Evolutionary conservation across 2,888 invertebrate genomes (phyloP), one percentile per base, ranked within the genome.

Genomic region (Subacronicta megacephala): DNA sequence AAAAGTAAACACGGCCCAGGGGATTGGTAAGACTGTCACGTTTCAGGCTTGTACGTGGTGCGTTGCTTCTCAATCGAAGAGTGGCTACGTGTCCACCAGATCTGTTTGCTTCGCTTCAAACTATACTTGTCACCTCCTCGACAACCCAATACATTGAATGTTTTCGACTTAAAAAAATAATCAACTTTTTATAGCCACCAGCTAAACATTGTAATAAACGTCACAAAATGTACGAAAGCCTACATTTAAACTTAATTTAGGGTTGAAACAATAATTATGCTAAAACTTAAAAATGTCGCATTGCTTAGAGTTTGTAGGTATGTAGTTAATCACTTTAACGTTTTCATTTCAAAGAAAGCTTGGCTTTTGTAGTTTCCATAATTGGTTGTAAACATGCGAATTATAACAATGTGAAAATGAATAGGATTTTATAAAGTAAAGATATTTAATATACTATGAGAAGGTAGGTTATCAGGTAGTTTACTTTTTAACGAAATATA

Each of bases 21-120:
- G 63, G 67, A 81, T 88, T 86, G 75, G 82, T 81, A 87, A 77
- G 80, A 68, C 75, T 61, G 57, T 80, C 89, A 89, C 89, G 89
- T 88, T 52, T 68, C 55, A 60, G 64, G 52, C 51, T 51, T 46
- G 78, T 79, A 84, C 85, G 88, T 87, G 87, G 77, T 64, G 81
- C 75, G 81, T 72, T 77, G 78, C 66, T 66, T 63, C 75, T 77
- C 76, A 80, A 84, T 82, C 78, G 81, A 72, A 74, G 66, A 59
- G 62, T 62, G 41, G 65, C 53, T 73, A 79, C 81, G 78, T 81
- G 81, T 66, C 63, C 58, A 59, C 57, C 55, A 57, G 52, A 58
- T 37, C 63, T 50, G 49, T 49, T 49, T 59, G 31, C 45, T 41
- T 29, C 52, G 47, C 54, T 53, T 56, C 37, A 12, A 41, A 37